Conservation (phyloP, 2,888 invertebrate species). For the Erannis defoliaria region DNA sequence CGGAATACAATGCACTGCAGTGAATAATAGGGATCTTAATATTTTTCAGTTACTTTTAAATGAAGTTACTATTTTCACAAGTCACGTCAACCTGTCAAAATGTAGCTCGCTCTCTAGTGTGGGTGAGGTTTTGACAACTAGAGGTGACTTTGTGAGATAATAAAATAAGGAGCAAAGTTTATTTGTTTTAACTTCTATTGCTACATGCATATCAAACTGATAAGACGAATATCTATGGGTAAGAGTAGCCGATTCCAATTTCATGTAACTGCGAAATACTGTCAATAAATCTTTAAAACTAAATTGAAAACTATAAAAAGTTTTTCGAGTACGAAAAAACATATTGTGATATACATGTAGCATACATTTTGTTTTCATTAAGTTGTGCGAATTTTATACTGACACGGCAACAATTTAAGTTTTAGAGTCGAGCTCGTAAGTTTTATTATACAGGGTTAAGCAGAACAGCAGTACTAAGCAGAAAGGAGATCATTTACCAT, state of each 20-base stretch:
- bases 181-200: background rate
- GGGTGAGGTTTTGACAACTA: background rate
- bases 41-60: background rate
- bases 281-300: background rate
- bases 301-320: background rate
- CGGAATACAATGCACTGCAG: constrained; percentile 7
- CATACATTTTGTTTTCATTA: background rate
- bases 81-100: background rate
- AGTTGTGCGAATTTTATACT: background rate
- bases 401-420: background rate
- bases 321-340: background rate
- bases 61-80: background rate
- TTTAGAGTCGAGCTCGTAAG: background rate
- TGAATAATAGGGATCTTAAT: background rate
- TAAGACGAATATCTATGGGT: no score
- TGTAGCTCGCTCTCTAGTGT: background rate
- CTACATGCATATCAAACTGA: background rate
- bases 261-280: background rate
- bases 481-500: no score
- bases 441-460: no score
- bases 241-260: background rate
- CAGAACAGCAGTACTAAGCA: no score
- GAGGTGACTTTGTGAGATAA: background rate
- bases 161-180: background rate
- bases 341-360: background rate